Base-by-base conservation (phyloP, 92 coral and sea anemone species). In the Metridium senile region DNA sequence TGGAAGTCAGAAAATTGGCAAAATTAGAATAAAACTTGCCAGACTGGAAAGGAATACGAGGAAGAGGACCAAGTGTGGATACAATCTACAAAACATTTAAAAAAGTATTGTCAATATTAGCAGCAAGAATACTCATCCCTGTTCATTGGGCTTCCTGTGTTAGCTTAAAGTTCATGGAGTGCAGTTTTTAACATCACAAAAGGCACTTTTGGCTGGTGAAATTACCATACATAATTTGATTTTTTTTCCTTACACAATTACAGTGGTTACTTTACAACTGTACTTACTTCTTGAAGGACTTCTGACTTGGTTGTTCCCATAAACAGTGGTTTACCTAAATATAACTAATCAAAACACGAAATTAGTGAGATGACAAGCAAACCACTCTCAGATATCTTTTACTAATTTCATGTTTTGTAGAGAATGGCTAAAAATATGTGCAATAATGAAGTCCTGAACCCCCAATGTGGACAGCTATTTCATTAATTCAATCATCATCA, bases 241-340 rank as follows among this genome's bases (percentile, higher is more conserved):
- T n/a, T n/a, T n/a, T n/a, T n/a, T n/a, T n/a, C n/a, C n/a, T n/a
- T n/a, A n/a, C n/a, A n/a, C n/a, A n/a, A n/a, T n/a, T n/a, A n/a
- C n/a, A n/a, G n/a, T n/a, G n/a, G n/a, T n/a, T n/a, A n/a, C n/a
- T n/a, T n/a, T n/a, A n/a, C n/a, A n/a, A n/a, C n/a, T n/a, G n/a
- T n/a, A 26, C 75, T 27, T 62, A 93, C 98, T 87, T 87, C 85
- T 72, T 87, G 89, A 64, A 94, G 61, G 30, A 94, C 72, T 34
- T 79, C 93, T 0, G 43, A 71, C 66, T 89, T 94, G 9, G 73
- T 81, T 71, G 67, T 65, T 54, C 94, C 98, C 45, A 81, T 47
- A 75, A 94, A 94, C 57, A 94, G 39, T 8, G 97, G 97, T 63
- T 87, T 77, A 19, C 98, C 97, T 51, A 89, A 80, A 77, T 86